Conservation (phyloP, 2,113 vertebrate species). For the Poeciliopsis prolifica region DNA sequence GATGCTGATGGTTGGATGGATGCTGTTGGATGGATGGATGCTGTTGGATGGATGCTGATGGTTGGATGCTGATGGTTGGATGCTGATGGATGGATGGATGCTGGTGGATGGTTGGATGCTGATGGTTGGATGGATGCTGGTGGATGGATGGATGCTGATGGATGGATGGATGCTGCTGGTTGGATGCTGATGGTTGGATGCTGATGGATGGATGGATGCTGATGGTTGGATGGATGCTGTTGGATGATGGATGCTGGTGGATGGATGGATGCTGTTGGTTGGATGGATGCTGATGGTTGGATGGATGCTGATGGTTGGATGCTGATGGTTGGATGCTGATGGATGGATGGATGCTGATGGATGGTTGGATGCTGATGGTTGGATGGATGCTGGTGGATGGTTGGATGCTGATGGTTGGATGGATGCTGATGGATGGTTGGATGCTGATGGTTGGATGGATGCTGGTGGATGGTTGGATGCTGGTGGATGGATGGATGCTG, state of each 20-base stretch:
- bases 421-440: conserved; percentile 17
- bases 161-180: no score
- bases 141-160: no score
- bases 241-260: conserved; percentile 17
- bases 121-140: conserved; percentile 1
- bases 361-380: conserved; percentile 8
- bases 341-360: no score
- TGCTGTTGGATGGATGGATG: not conserved
- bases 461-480: not conserved
- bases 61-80: not conserved
- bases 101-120: not conserved
- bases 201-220: not conserved
- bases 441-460: conserved; percentile 7
- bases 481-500: no score
- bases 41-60: no score
- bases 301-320: no score
- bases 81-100: no score
- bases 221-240: not conserved
- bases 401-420: not conserved
- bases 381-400: conserved; percentile 5
- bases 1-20: conserved; percentile 9
- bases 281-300: not conserved
- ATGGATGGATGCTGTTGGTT: conserved; percentile 1
- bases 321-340: not conserved
- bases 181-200: not conserved